phyloP scores from a whole-genome alignment of 1,140 invertebrate species.

The Arion vulgaris region DNA sequence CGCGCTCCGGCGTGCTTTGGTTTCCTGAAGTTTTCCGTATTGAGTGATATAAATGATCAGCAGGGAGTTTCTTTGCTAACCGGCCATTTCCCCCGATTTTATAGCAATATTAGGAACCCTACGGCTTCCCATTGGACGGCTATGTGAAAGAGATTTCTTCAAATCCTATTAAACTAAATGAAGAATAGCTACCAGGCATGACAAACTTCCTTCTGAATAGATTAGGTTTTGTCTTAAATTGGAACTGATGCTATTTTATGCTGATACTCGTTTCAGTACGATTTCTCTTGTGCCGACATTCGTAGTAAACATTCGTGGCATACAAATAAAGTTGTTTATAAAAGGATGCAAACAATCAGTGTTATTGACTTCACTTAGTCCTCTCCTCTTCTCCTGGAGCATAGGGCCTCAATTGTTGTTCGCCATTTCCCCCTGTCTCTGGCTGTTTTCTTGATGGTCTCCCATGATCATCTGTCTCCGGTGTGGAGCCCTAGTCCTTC shows the following conservation, averaged over 20 bases:
- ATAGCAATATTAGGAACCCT: conserved; percentile 14
- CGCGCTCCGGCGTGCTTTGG: conserved; percentile 1
- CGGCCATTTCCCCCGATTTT: conserved; percentile 23
- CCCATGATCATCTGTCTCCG: too few relatives aligned
- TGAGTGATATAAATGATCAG: conserved; percentile 9
- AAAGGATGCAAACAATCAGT: neutral
- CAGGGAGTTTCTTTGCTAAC: neutral
- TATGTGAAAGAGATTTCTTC: conserved; percentile 22
- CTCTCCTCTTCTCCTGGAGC: neutral
- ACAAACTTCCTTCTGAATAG: neutral
- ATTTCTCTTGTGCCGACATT: neutral
- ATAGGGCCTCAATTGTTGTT: too few relatives aligned
- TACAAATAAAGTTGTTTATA: neutral
- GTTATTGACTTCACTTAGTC: neutral
- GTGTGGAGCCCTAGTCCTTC: too few relatives aligned
- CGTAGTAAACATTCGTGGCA: neutral
- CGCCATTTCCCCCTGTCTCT: too few relatives aligned
- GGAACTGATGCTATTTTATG: neutral
- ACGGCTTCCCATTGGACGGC: neutral
- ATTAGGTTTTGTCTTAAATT: neutral
- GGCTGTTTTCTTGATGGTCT: too few relatives aligned
- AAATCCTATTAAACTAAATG: conserved; percentile 17
- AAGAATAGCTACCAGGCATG: neutral
- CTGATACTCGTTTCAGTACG: neutral
- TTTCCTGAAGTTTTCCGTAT: neutral